Conservation (phyloP, 2,797 vertebrate species). For the Microctenopoma stevenorrisi region DNA sequence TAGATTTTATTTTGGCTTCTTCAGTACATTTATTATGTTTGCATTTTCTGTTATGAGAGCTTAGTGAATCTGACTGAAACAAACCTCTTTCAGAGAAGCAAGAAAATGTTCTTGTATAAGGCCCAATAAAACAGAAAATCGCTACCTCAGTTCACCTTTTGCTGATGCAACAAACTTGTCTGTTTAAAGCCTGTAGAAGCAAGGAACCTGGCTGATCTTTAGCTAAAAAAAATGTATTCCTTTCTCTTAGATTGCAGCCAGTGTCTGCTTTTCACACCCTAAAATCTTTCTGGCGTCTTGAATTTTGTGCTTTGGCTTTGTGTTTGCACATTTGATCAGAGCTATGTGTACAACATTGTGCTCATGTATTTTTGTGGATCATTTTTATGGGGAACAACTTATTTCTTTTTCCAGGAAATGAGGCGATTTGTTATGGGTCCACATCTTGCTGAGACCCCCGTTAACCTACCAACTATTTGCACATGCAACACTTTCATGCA, state of each 20-base stretch:
- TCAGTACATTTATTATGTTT: no score
- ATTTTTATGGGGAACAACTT: slow-evolving; percentile 81
- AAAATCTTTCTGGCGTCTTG: slow-evolving; percentile 62
- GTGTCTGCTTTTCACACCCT: slow-evolving; percentile 61
- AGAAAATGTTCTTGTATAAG: not conserved
- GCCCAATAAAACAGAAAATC: not conserved
- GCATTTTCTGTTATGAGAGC: no score
- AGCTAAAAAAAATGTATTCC: slow-evolving; percentile 36
- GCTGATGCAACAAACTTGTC: slow-evolving; percentile 10
- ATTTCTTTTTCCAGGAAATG: slow-evolving; percentile 76
- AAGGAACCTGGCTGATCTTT: not conserved
- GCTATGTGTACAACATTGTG: slow-evolving; percentile 39
- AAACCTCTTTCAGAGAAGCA: no score
- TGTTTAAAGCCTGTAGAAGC: not conserved
- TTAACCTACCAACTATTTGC: slow-evolving; percentile 56
- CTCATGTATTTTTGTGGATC: slow-evolving; percentile 69
- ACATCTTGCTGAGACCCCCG: slow-evolving; percentile 59
- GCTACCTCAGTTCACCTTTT: slow-evolving; percentile 38
- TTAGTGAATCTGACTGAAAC: no score
- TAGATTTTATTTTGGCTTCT: no score
- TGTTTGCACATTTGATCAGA: slow-evolving; percentile 47
- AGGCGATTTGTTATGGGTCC: slow-evolving; percentile 64
- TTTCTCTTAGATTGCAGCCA: slow-evolving; percentile 16
- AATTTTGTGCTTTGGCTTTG: slow-evolving; percentile 58
- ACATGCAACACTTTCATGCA: slow-evolving; percentile 15